These are phyloP conservation scores for Hylia prasina DNA, from an alignment of 2,113 vertebrate species.

Conservation along the genomic window DNA sequence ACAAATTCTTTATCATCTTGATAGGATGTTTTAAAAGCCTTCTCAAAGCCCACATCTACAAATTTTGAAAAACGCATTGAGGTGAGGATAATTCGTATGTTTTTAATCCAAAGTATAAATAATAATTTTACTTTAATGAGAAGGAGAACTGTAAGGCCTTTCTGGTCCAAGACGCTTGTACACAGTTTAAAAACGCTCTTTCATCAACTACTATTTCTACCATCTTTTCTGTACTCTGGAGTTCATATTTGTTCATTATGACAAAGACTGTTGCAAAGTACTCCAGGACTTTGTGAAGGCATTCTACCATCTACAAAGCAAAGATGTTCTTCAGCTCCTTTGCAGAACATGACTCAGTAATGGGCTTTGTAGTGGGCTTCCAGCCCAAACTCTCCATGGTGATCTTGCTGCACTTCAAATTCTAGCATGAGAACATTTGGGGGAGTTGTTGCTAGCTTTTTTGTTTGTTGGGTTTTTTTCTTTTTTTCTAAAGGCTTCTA, in stretches of 20 bases:
- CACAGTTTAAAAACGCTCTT: background rate
- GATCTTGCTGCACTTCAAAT: slow-evolving; percentile 36
- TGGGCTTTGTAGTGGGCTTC: background rate
- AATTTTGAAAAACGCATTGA: slow-evolving; percentile 39
- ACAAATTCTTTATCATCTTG: background rate
- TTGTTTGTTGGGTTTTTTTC: background rate
- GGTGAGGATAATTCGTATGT: slow-evolving; percentile 19
- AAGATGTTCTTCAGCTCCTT: background rate
- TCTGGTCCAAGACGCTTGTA: background rate
- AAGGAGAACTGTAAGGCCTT: background rate
- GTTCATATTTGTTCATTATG: slow-evolving; percentile 14
- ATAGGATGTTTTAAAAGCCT: background rate
- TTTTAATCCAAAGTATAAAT: background rate
- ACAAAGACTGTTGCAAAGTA: slow-evolving; percentile 21
- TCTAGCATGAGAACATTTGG: slow-evolving; percentile 6
- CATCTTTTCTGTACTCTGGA: slow-evolving; percentile 1
- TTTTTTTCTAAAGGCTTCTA: background rate
- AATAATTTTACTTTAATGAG: background rate
- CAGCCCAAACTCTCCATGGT: background rate
- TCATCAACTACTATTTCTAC: slow-evolving; percentile 5
- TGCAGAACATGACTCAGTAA: background rate
- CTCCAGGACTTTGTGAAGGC: slow-evolving; percentile 17
- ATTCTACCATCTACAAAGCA: slow-evolving; percentile 30
- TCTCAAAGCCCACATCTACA: background rate
- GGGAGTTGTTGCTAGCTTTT: background rate